Conservation (phyloP, 1,140 invertebrate genomes). For the Drosophila seguyi region DNA sequence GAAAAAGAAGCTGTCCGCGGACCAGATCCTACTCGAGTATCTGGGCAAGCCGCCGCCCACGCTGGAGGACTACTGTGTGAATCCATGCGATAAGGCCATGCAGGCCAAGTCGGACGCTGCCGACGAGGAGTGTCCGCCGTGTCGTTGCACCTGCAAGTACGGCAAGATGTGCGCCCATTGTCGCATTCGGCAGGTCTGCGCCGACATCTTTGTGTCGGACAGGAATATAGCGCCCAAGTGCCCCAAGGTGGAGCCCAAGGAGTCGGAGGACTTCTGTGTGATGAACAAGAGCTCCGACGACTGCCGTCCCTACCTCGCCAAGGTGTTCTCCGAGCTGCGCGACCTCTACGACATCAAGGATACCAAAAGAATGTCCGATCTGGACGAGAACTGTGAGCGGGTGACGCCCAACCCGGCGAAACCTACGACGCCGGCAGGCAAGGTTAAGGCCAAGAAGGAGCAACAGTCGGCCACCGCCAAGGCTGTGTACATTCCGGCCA, state of each 20-base stretch:
- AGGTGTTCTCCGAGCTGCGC: conserved; percentile 75
- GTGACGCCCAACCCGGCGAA: neutral
- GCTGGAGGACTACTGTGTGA: conserved; percentile 20
- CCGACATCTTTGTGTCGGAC: conserved; percentile 61
- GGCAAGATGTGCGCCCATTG: conserved; percentile 74
- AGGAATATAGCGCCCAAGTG: conserved; percentile 10
- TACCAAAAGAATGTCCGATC: conserved; percentile 31
- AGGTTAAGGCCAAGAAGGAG: neutral
- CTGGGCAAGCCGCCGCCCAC: conserved; percentile 35
- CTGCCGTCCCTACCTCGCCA: conserved; percentile 66
- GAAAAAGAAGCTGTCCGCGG: conserved; percentile 50
- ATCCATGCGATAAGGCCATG: conserved; percentile 17
- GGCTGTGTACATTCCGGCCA: neutral
- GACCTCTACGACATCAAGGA: conserved; percentile 74
- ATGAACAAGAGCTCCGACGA: conserved; percentile 47
- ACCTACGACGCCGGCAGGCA: neutral
- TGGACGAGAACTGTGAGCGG: conserved; percentile 45
- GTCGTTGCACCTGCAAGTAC: conserved; percentile 66
- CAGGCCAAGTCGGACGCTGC: neutral
- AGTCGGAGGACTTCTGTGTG: conserved; percentile 49
- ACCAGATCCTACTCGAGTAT: conserved; percentile 62
- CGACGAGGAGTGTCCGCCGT: conserved; percentile 33
- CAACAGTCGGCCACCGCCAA: neutral
- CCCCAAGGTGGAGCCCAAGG: conserved; percentile 22
- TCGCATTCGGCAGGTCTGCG: conserved; percentile 67